Conservation (phyloP, 2,113 vertebrate species). For the Ahaetulla prasina region DNA sequence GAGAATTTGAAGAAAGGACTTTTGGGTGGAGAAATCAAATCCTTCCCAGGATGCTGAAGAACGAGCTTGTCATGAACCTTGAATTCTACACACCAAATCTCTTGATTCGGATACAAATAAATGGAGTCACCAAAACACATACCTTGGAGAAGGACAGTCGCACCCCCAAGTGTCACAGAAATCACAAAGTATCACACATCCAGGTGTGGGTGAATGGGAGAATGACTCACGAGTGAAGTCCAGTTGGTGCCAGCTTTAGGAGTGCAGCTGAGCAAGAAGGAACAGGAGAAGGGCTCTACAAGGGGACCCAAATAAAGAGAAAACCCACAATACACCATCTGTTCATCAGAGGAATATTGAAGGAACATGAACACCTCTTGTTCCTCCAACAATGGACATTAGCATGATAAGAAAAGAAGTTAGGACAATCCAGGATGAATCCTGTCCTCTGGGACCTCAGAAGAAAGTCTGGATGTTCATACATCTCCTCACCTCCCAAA, state of each 20-base stretch:
- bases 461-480: not conserved
- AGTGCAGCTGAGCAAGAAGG: not conserved
- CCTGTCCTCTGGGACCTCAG: not conserved
- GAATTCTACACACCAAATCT: not conserved
- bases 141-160: not conserved
- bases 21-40: not conserved
- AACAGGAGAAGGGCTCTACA: too few relatives aligned
- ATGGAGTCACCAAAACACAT: not conserved
- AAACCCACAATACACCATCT: not conserved
- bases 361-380: not conserved
- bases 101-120: not conserved
- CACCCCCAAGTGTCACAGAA: not conserved
- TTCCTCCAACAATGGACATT: not conserved
- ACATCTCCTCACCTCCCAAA: not conserved
- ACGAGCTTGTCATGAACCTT: not conserved
- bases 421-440: not conserved
- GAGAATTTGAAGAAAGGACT: not conserved
- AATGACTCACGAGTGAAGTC: not conserved
- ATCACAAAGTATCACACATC: not conserved
- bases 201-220: too few relatives aligned
- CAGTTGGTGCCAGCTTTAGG: not conserved
- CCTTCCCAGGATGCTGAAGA: conserved; percentile 36
- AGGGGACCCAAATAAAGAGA: not conserved
- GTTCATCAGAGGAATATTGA: not conserved
- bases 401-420: not conserved